These are phyloP conservation scores for Agonopterix heracliana DNA, from an alignment of 2,888 invertebrate species.

Conservation along the genomic window DNA sequence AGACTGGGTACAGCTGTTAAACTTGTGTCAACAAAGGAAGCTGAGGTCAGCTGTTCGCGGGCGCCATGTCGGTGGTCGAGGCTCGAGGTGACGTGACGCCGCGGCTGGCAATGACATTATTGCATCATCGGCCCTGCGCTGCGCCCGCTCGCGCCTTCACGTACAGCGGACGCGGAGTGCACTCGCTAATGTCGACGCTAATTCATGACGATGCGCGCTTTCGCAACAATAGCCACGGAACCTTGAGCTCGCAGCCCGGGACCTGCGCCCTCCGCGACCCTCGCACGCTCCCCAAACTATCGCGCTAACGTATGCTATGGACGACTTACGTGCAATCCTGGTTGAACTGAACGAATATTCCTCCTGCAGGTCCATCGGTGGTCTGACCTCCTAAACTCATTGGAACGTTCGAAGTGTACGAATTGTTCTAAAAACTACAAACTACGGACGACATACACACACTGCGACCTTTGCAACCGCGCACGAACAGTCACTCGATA, in stretches of 20 bases:
- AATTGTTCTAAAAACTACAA: conserved; percentile 46
- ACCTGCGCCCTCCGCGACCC: background rate
- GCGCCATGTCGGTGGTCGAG: conserved; percentile 30
- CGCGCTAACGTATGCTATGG: conserved; percentile 3
- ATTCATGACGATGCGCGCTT: conserved; percentile 31
- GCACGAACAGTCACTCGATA: conserved; percentile 49
- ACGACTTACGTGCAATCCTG: conserved; percentile 97
- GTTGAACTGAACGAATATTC: conserved; percentile 97
- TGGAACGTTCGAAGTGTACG: conserved; percentile 76
- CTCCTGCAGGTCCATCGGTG: conserved; percentile 86
- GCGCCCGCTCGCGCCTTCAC: conserved; percentile 17
- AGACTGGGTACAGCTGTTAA: no score
- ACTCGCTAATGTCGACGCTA: conserved; percentile 16
- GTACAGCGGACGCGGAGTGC: conserved; percentile 18
- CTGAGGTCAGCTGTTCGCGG: conserved; percentile 17
- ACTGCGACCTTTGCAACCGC: conserved; percentile 46
- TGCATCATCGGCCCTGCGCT: conserved; percentile 50
- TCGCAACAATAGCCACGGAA: conserved; percentile 27
- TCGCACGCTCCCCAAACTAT: background rate
- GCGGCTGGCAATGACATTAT: conserved; percentile 60
- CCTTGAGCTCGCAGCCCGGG: conserved; percentile 16
- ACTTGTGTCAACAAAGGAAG: no score
- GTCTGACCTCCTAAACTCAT: conserved; percentile 90
- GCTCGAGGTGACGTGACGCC: conserved; percentile 28
- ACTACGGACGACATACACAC: conserved; percentile 53